Base-by-base conservation (phyloP, 92 coral and sea anemone species). In the Zoanthus solanderi region DNA sequence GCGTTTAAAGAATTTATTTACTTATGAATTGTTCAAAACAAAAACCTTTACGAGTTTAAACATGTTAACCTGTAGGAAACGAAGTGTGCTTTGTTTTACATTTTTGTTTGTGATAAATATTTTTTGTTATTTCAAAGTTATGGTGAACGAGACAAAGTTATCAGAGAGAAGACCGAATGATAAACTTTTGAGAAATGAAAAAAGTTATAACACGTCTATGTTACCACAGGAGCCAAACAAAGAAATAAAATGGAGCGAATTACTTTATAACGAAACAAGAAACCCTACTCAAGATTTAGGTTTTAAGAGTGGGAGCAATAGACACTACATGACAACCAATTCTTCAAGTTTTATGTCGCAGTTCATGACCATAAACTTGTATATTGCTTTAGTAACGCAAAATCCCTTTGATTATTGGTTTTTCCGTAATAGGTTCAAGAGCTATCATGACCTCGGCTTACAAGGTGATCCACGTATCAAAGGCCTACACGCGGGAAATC, bases 401-500 rank as follows among this genome's bases (percentile, higher is more conserved):
- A 63, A 80, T 80, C 75, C 60, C 2, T 80, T 80, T 65, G 13
- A 14, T 65, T 6, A 44, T 65, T 80, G 85, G 85, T 42, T 42
- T 28, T 80, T 80, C 75, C 73, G 74, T 11, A 18, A 80, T 28
- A 80, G 60, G 12, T 80, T 80, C 28, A 63, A n/a, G 54, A 46
- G 57, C 14, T 80, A 80, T 44, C 13, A 28, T 1, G 85, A 80
- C 17, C 45, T 80, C 30, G 85, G 85, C 18, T n/a, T 80, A 31
- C 23, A 15, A 1, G 60, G 23, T n/a, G 85, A 80, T 63, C 85
- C 85, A 18, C 17, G 75, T 37, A 63, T 29, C 45, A 65, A 63
- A 65, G 83, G 76, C 7, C 34, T 89, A 65, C 75, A 83, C 57
- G 76, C 45, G 45, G 88, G 83, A 47, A 60, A 77, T 17, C 67